These are phyloP conservation scores for Acinonyx jubatus DNA, from an alignment of 2,113 vertebrate species.

Conservation along the genomic window DNA sequence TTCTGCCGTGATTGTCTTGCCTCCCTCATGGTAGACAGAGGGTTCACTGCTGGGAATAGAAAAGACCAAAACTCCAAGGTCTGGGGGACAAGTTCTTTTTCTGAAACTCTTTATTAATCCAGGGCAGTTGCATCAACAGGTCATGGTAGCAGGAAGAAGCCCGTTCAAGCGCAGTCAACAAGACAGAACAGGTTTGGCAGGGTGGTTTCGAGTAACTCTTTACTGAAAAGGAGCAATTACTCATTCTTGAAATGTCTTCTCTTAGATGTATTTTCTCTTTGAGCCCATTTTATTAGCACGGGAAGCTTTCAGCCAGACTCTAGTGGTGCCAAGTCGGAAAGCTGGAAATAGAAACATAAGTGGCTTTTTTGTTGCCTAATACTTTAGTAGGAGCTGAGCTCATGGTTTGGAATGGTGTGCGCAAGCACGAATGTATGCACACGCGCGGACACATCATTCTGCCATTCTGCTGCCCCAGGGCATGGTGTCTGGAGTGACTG, in stretches of 20 bases:
- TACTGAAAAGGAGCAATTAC: neutral
- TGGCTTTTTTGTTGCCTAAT: neutral
- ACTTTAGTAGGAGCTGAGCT: neutral
- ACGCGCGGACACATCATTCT: neutral
- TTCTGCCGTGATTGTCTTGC: neutral
- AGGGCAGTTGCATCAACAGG: neutral
- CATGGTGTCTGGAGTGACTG: neutral
- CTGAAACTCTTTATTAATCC: slow-evolving; percentile 36
- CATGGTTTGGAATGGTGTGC: neutral
- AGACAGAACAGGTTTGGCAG: slow-evolving; percentile 63
- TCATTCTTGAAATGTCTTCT: neutral
- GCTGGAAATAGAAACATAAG: neutral
- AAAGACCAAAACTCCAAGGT: neutral
- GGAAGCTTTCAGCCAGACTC: neutral
- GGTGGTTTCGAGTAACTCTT: neutral
- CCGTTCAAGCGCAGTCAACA: neutral
- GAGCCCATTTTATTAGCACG: neutral
- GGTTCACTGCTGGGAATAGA: neutral
- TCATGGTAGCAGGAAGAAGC: neutral
- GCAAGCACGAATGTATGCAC: neutral
- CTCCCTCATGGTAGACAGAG: neutral
- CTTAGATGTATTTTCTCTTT: neutral
- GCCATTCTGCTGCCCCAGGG: neutral
- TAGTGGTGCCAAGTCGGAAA: neutral
- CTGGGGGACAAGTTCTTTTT: neutral